phyloP scores from a whole-genome alignment of 2,797 vertebrate genomes.

The Podargus strigoides region DNA sequence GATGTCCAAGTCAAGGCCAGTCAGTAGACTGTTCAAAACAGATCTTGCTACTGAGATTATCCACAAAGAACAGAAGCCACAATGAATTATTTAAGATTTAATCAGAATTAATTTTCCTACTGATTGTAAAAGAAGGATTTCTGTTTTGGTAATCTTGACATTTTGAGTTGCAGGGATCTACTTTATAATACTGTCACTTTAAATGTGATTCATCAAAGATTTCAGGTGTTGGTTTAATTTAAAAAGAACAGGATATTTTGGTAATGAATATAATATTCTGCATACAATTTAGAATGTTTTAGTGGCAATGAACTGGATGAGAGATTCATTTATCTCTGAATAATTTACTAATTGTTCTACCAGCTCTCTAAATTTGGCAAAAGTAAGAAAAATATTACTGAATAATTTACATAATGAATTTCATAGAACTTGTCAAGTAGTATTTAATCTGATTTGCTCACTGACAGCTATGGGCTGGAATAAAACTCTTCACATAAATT shows the following conservation, averaged over 20 bases:
- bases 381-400: constrained; percentile 10
- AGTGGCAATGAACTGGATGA: background rate
- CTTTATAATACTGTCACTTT: background rate
- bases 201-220: background rate
- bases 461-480: background rate
- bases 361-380: background rate
- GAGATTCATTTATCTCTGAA: background rate
- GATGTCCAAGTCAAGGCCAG: background rate
- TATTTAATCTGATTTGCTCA: background rate
- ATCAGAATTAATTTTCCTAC: background rate
- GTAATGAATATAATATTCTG: background rate
- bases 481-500: background rate
- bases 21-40: background rate
- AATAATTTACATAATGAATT: background rate
- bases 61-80: background rate
- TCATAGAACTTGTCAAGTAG: background rate
- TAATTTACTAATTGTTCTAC: constrained; percentile 2
- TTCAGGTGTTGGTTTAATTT: background rate
- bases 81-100: background rate
- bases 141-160: background rate
- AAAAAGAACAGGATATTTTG: background rate
- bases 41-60: background rate
- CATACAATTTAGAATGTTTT: background rate
- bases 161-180: background rate
- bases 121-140: background rate